Evolutionary conservation across 2,113 vertebrate species (phyloP), one percentile per base, ranked within the genome.

Genomic region (Jacana jacana): DNA sequence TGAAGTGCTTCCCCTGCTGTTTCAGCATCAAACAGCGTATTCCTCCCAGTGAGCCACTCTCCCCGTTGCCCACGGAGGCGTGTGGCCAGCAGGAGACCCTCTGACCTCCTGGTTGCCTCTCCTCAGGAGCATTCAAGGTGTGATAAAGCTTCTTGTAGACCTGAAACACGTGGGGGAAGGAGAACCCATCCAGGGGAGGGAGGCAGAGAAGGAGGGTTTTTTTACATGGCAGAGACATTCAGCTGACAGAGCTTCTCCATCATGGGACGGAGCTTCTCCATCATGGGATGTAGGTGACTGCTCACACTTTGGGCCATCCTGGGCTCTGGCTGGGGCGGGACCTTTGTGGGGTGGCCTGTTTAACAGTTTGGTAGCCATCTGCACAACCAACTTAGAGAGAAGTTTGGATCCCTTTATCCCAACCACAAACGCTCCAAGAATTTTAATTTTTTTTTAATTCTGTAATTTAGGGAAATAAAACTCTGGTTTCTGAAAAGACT

Each of bases 391-490:
- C 49, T 66, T 87, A 39, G 25, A 96, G 93, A 87, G 86, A 42
- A 88, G 91, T 65, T 96, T 84, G 90, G 91, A 95, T 96, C 92
- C 71, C 90, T 97, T 97, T 72, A 96, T 97, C 92, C 97, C 64
- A 33, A 97, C 98, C 97, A 85, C 97, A 98, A 96, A 46, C 87
- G 68, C 75, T 88, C 87, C 28, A 97, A 97, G 95, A 98, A 98
- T 98, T 97, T 98, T 97, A 97, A 96, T 97, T 97, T 97, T 97
- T 97, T 89, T 60, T 86, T 93, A 97, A 98, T 97, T 98, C 93
- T 97, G 57, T 97, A 96, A 98, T 97, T 98, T 97, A 86, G 97
- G 93, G 93, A 97, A 98, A 97, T 97, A 97, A 97, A 98, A 94
- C 93, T 96, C 92, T 96, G 82, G 80, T 97, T 98, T 98, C 98